These are phyloP conservation scores for Nycticebus coucang DNA, from an alignment of 2,113 vertebrate genomes.

Conservation along the genomic window DNA sequence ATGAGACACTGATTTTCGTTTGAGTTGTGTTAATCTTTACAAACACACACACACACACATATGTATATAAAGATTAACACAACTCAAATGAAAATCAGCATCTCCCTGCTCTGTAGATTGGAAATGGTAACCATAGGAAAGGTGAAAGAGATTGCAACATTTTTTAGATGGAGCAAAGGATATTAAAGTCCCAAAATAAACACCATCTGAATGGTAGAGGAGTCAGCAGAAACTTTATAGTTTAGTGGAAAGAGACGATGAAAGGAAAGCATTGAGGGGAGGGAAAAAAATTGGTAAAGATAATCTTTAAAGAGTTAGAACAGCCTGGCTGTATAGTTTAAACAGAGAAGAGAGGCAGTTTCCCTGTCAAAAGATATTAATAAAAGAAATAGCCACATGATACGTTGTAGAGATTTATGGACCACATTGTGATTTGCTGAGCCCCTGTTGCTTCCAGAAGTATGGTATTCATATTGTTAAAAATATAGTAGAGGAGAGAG, in stretches of 20 bases:
- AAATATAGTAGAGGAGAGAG: slow-evolving; percentile 46
- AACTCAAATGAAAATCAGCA: slow-evolving; percentile 7
- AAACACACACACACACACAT: too few species aligned
- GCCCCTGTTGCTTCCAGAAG: slow-evolving; percentile 57
- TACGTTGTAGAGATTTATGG: slow-evolving; percentile 57
- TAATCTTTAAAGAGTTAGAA: slow-evolving; percentile 71
- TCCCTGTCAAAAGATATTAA: slow-evolving; percentile 67
- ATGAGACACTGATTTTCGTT: neutral
- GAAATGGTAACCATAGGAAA: slow-evolving; percentile 32
- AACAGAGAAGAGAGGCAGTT: slow-evolving; percentile 67
- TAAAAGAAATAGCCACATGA: slow-evolving; percentile 69
- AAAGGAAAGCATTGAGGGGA: slow-evolving; percentile 46
- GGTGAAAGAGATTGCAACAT: neutral
- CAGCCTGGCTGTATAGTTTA: slow-evolving; percentile 62
- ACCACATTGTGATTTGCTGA: slow-evolving; percentile 60
- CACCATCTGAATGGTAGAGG: slow-evolving; percentile 26
- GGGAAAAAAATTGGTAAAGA: slow-evolving; percentile 41
- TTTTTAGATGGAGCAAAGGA: slow-evolving; percentile 59
- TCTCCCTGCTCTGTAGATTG: neutral
- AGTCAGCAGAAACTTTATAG: slow-evolving; percentile 72
- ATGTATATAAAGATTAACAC: neutral
- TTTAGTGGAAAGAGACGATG: slow-evolving; percentile 50
- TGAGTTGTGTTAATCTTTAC: neutral
- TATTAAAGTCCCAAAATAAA: slow-evolving; percentile 64
- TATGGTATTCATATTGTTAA: slow-evolving; percentile 65